Evolutionary conservation across 2,797 vertebrate species (phyloP), one percentile per base, ranked within the genome.

Genomic region (Acestrorhynchus altus): DNA sequence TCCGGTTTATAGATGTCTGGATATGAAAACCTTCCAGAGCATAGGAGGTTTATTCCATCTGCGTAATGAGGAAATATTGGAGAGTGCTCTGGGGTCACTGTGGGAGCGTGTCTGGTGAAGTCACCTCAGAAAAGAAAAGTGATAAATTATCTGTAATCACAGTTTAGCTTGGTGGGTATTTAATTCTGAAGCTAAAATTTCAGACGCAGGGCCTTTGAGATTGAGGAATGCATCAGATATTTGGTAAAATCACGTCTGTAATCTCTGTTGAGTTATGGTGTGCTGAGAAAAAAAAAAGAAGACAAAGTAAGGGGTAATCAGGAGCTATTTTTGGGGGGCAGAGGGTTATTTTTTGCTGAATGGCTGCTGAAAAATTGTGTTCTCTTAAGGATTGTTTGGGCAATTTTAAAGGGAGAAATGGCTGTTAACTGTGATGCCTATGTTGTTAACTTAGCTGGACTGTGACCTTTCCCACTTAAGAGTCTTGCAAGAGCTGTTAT

Each of bases 111-210:
- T 85, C 72, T 83, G 51, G 81, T 74, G 89, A 92, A 91, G 92
- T 93, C 90, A 89, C 91, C 91, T 93, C 88, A 93, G 92, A 92
- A 86, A 86, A 60, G 87, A 83, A 91, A 91, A 90, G 91, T 91
- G 89, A 90, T 84, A 88, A 90, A 92, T 90, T 90, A 92, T 87
- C 88, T 89, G 84, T 87, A 88, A 91, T 91, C 88, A 86, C 42
- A 75, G 82, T 72, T 76, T 18, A 89, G 65, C 18, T 69, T 52
- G 8, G 51, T 15, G 15, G 12, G 31, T 26, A 15, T 83, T 91
- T 88, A 87, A 84, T 84, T 85, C 77, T 63, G 83, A 67, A 85
- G 77, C 79, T 84, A 84, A 89, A 81, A 86, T 87, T 85, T 42
- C 76, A 83, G 86, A 89, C 86, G 71, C 83, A 86, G 89, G 86